Conservation (phyloP, 2,797 vertebrate species). For the Acipenser transmontanus region DNA sequence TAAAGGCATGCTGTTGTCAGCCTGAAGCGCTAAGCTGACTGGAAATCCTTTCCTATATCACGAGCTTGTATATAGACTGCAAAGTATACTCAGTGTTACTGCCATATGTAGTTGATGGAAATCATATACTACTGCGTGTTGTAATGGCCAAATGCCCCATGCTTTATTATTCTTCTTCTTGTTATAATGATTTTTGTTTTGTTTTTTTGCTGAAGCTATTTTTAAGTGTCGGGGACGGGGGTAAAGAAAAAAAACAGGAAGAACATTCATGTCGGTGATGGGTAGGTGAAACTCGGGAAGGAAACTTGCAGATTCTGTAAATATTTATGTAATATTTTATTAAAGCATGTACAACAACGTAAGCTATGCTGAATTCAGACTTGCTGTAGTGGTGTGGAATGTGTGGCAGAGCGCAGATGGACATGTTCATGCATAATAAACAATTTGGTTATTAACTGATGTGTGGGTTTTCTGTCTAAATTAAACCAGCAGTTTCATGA, state of each 20-base stretch:
- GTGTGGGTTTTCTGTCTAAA: too few species aligned
- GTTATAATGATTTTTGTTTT: constrained; percentile 11
- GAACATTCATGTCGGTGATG: constrained; percentile 54
- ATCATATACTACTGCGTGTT: constrained; percentile 75
- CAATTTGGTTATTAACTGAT: constrained; percentile 66
- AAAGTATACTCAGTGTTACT: constrained; percentile 93
- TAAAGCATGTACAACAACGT: constrained; percentile 96
- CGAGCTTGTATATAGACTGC: constrained; percentile 81
- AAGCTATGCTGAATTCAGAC: constrained; percentile 69
- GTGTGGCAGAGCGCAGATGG: constrained; percentile 45
- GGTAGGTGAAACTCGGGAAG: constrained; percentile 53
- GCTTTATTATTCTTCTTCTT: constrained; percentile 37
- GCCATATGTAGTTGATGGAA: constrained; percentile 83
- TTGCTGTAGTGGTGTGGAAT: constrained; percentile 67
- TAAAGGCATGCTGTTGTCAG: constrained; percentile 59
- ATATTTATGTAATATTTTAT: constrained; percentile 90
- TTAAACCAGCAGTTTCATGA: too few species aligned
- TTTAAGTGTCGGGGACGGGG: constrained; percentile 47
- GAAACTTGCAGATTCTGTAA: constrained; percentile 81
- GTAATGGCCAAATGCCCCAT: constrained; percentile 79
- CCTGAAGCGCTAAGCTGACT: constrained; percentile 54
- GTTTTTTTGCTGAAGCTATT: constrained; percentile 35
- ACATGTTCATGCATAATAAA: constrained; percentile 74
- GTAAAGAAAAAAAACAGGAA: constrained; percentile 33
- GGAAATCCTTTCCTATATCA: constrained; percentile 61